Percentiles rank a stretch among this genome's conserved stretches.
Conservation (phyloP, 2,888 invertebrate species). For the Orthonychiurus folsomi region DNA sequence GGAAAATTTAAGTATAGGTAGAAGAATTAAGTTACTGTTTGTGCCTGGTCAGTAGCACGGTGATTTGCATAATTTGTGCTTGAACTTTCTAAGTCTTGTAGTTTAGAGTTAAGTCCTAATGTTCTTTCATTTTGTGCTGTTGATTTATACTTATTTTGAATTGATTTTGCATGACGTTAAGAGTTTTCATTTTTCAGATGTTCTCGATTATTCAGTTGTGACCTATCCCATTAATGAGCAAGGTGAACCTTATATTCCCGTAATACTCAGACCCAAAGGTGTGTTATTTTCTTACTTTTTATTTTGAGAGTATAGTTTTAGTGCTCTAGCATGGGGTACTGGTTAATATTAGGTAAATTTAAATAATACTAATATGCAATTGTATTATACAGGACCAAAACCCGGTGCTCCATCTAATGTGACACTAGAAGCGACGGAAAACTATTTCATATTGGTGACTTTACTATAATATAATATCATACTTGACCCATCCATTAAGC, state of each 20-base stretch:
- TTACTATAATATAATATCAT: too few species aligned
- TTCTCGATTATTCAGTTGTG: constrained; percentile 62
- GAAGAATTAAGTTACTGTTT: too few species aligned
- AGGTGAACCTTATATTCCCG: constrained; percentile 61
- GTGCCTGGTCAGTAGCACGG: neutral
- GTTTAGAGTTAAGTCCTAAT: neutral
- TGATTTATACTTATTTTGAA: neutral
- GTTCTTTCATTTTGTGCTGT: neutral
- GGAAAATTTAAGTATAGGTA: neutral
- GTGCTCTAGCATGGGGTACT: too few species aligned
- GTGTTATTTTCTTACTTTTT: constrained; percentile 43
- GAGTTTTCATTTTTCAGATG: too few species aligned
- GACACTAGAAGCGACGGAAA: constrained; percentile 78
- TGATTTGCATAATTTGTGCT: neutral
- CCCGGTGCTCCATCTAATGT: constrained; percentile 85
- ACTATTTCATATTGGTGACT: too few species aligned
- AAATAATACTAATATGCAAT: too few species aligned
- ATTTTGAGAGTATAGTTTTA: too few species aligned
- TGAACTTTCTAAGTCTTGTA: neutral
- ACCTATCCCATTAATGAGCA: constrained; percentile 66
- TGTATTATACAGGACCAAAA: constrained; percentile 87
- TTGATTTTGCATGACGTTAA: neutral
- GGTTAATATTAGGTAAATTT: too few species aligned
- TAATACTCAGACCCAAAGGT: constrained; percentile 64
- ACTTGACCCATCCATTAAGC: too few species aligned